Conservation (phyloP, 1,140 invertebrate species). For the Tenebrio molitor region DNA sequence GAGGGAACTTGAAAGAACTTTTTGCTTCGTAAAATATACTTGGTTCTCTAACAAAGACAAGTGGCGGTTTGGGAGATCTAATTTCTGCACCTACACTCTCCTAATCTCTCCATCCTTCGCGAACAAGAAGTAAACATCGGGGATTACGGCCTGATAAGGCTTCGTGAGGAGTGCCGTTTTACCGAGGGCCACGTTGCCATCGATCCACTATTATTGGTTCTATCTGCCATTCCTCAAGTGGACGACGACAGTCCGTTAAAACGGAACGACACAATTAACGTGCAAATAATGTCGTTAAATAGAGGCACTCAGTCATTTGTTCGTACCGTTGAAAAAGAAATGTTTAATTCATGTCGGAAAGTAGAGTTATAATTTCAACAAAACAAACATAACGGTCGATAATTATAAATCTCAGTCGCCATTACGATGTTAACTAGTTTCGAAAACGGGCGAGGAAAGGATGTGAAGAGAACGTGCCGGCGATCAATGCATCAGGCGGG, state of each 20-base stretch:
- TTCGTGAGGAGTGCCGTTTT: too few relatives aligned
- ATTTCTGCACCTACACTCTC: too few relatives aligned
- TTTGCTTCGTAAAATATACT: too few relatives aligned
- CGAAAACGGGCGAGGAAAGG: slow-evolving; percentile 3
- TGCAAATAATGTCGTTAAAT: slow-evolving; percentile 25
- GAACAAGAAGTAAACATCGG: too few relatives aligned
- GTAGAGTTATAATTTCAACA: slow-evolving; percentile 6
- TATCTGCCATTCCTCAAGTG: too few relatives aligned
- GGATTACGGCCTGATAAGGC: too few relatives aligned
- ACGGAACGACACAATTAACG: slow-evolving; percentile 43
- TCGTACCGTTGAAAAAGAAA: slow-evolving; percentile 6
- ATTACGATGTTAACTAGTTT: slow-evolving; percentile 15
- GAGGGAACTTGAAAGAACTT: too few relatives aligned
- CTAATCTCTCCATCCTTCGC: too few relatives aligned
- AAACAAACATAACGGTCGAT: slow-evolving; percentile 25
- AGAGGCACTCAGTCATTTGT: slow-evolving; percentile 27
- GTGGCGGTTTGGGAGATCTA: too few relatives aligned
- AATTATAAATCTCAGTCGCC: slow-evolving; percentile 25
- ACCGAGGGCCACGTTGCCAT: too few relatives aligned
- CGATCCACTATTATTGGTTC: too few relatives aligned
- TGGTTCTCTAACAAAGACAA: too few relatives aligned
- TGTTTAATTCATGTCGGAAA: slow-evolving; percentile 36
- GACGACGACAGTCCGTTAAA: slow-evolving; percentile 42
- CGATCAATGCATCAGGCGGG: not conserved
- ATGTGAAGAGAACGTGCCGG: slow-evolving; percentile 6